A percentile compares a stretch with the other conserved stretches of the same genome.
Conservation (phyloP, 2,888 invertebrate species). For the Lutraria lutraria region DNA sequence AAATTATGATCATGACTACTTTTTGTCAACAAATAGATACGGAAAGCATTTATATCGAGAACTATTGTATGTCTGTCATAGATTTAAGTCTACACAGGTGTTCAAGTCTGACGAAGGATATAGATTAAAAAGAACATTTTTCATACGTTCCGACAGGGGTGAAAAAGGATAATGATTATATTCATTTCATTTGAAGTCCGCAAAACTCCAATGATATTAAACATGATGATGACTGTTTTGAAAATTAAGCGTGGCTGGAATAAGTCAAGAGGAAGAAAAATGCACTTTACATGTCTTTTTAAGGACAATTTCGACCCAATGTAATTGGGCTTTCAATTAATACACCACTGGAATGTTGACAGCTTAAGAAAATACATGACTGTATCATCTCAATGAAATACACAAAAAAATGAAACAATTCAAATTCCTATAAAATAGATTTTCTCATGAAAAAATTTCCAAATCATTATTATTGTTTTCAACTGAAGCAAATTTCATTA, state of each 20-base stretch:
- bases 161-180: conserved; percentile 11
- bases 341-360: no score
- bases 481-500: no score
- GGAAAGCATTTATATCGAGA: conserved; percentile 35
- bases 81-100: conserved; percentile 38
- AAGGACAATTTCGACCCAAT: no score
- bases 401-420: no score
- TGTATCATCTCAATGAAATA: no score
- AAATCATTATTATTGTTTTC: no score
- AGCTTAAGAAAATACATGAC: no score
- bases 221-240: conserved; percentile 2
- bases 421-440: no score
- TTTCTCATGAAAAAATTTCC: no score
- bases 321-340: no score
- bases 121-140: conserved; percentile 18
- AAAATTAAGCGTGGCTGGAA: neutral
- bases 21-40: conserved; percentile 32
- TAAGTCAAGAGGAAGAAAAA: no score
- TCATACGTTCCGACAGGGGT: neutral
- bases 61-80: conserved; percentile 26
- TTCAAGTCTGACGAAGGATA: neutral
- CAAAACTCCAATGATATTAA: neutral
- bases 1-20: conserved; percentile 17
- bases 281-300: no score
- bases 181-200: conserved; percentile 5